phyloP scores from a whole-genome alignment of 2,888 invertebrate species.

The Rhagonycha fulva region DNA sequence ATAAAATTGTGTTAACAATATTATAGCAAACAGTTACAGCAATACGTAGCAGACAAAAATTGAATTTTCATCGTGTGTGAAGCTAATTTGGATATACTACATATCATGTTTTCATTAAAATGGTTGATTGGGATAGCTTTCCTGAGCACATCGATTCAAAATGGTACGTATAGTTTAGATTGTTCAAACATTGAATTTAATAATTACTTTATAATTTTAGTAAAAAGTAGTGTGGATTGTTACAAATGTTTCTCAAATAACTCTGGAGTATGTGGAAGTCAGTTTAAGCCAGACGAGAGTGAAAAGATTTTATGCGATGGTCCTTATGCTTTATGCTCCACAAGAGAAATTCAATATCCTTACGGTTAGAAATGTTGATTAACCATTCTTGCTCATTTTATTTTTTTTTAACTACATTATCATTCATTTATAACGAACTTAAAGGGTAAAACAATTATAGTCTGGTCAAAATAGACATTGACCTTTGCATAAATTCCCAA shows the following conservation, averaged over 20 bases:
- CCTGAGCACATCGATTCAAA: neutral
- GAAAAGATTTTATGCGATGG: neutral
- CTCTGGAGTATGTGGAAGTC: neutral
- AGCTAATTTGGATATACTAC: neutral
- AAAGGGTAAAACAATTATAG: too few species aligned
- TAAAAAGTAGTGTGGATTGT: neutral
- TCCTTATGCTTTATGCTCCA: neutral
- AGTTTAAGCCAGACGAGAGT: neutral
- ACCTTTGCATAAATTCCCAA: too few species aligned
- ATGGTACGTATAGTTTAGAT: neutral
- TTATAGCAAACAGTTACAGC: neutral
- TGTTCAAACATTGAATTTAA: neutral
- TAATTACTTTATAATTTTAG: neutral
- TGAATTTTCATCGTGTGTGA: neutral
- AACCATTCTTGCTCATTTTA: neutral
- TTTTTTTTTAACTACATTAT: too few species aligned
- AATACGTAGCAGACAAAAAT: neutral
- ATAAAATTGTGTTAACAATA: neutral
- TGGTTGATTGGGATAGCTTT: neutral
- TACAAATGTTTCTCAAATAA: neutral
- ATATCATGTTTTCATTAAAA: neutral
- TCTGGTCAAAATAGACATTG: too few species aligned
- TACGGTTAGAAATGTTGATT: neutral
- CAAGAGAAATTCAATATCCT: neutral
- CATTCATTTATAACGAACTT: too few species aligned